Evolutionary conservation across 2,888 invertebrate species (phyloP).

Genomic region (Brachycybe producta): DNA sequence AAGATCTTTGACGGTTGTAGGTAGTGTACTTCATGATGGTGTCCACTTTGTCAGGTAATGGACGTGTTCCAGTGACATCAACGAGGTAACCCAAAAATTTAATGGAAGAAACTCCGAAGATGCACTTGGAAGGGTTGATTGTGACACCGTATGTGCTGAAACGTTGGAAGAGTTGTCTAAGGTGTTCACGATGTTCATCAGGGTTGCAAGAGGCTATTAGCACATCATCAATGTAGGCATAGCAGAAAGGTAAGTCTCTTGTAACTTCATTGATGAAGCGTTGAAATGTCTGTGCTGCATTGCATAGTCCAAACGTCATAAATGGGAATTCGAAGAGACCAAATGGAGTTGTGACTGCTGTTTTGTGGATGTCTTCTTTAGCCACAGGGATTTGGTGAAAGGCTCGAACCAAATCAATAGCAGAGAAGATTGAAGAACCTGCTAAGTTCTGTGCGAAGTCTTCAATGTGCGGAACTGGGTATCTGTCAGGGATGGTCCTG

Average conservation of each 20-base stretch:
- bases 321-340: constrained; percentile 17
- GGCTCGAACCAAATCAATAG: background rate
- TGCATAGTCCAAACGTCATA: constrained; percentile 22
- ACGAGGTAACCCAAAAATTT: background rate
- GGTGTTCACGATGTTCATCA: constrained; percentile 29
- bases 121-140: constrained; percentile 14
- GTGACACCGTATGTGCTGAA: constrained; percentile 5
- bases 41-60: background rate
- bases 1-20: background rate
- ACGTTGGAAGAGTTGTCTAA: constrained; percentile 3
- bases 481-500: too few species aligned
- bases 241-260: constrained; percentile 11
- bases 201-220: constrained; percentile 23
- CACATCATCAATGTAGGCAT: constrained; percentile 19
- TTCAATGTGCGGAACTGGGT: too few species aligned
- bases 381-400: constrained; percentile 12
- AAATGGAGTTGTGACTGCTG: constrained; percentile 7
- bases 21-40: background rate
- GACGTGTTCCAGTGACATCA: background rate
- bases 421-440: background rate
- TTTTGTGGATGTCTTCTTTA: constrained; percentile 6
- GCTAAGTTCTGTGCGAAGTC: background rate
- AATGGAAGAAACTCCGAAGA: constrained; percentile 4
- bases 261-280: constrained; percentile 15
- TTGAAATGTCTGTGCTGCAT: constrained; percentile 16